Percentiles rank a stretch among this genome's conserved stretches.
These are phyloP conservation scores for Bombylius major DNA, from an alignment of 2,888 invertebrate species.

Conservation along the genomic window DNA sequence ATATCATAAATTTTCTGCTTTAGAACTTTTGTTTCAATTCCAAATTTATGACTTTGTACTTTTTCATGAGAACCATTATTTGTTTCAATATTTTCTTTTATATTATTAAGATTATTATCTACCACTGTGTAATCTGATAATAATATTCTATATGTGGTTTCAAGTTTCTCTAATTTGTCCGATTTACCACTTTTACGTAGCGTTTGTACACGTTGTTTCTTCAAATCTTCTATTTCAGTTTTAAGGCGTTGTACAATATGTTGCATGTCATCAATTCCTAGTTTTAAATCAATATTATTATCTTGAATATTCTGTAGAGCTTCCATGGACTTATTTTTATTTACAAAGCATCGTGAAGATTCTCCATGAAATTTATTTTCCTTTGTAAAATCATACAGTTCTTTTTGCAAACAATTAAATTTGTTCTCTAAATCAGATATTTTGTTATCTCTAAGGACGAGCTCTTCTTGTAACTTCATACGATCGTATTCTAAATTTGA, in stretches of 20 bases:
- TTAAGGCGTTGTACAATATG: background rate
- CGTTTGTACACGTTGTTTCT: background rate
- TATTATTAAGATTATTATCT: conserved; percentile 25
- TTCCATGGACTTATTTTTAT: background rate
- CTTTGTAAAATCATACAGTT: conserved; percentile 8
- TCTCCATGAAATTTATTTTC: background rate
- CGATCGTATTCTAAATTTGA: conserved; percentile 54
- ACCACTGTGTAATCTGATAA: conserved; percentile 27
- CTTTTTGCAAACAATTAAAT: conserved; percentile 11
- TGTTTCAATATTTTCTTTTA: background rate
- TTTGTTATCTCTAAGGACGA: conserved; percentile 6
- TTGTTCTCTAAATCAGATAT: background rate
- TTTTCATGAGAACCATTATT: background rate
- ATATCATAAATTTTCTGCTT: conserved; percentile 13
- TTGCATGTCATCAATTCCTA: background rate
- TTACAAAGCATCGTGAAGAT: too few species aligned
- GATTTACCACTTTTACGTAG: background rate
- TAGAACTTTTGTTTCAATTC: conserved; percentile 6
- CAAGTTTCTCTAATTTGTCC: conserved; percentile 24
- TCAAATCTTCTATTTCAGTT: background rate
- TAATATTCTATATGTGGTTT: conserved; percentile 28
- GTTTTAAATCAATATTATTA: background rate
- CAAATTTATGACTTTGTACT: background rate
- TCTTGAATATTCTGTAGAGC: background rate
- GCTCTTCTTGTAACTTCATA: conserved; percentile 28